Percentiles rank a stretch among this genome's conserved stretches.
Evolutionary conservation across 2,113 vertebrate species (phyloP).

Genomic region (Sander lucioperca): DNA sequence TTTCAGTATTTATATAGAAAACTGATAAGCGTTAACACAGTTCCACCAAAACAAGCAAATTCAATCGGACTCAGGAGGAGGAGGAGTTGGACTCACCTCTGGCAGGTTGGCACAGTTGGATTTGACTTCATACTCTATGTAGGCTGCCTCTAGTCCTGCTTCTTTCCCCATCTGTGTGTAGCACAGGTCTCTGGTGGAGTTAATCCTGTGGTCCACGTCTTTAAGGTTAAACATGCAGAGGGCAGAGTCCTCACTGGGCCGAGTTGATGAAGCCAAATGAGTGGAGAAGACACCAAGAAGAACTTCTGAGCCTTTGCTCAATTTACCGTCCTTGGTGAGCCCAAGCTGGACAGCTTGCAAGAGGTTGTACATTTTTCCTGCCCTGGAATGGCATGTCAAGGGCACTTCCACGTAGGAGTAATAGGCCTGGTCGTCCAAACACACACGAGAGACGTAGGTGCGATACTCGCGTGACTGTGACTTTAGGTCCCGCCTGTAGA

Average conservation of each 20-base stretch:
- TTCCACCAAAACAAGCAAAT: neutral
- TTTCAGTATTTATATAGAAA: too few species aligned
- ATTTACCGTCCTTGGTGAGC: conserved; percentile 46
- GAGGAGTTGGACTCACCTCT: conserved; percentile 87
- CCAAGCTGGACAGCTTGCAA: conserved; percentile 92
- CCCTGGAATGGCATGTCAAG: conserved; percentile 86
- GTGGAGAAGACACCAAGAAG: conserved; percentile 93
- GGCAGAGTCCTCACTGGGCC: conserved; percentile 89
- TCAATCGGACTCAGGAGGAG: too few species aligned
- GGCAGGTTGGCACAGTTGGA: conserved; percentile 95
- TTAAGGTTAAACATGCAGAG: conserved; percentile 92
- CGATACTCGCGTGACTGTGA: conserved; percentile 91
- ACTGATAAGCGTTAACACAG: neutral
- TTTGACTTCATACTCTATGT: conserved; percentile 97
- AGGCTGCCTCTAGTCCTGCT: conserved; percentile 88
- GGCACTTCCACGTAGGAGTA: conserved; percentile 98
- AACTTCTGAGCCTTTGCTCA: conserved; percentile 74
- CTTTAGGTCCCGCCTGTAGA: conserved; percentile 94
- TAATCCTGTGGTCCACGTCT: conserved; percentile 90
- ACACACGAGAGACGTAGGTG: conserved; percentile 94
- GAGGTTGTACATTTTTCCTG: conserved; percentile 87
- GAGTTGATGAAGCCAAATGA: conserved; percentile 83
- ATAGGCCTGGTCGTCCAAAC: conserved; percentile 94
- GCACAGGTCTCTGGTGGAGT: conserved; percentile 92
- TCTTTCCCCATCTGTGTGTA: conserved; percentile 93